These are phyloP conservation scores for Drosophila rhopaloa DNA, from an alignment of 1,140 invertebrate genomes.

Conservation along the genomic window DNA sequence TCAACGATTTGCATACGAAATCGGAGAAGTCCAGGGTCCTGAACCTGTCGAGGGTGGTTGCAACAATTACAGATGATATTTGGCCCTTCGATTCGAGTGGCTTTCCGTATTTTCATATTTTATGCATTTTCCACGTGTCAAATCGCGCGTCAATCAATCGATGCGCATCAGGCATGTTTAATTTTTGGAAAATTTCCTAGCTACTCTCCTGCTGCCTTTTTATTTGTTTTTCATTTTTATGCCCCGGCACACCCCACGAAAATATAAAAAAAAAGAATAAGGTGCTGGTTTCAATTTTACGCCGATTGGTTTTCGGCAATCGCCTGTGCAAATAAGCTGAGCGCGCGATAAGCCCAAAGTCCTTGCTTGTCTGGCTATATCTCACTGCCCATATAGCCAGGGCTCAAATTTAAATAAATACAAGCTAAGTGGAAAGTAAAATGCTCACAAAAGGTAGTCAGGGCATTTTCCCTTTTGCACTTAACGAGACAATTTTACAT, in stretches of 20 bases:
- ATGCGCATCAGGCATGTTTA: constrained; percentile 68
- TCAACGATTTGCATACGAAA: constrained; percentile 78
- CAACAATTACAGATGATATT: constrained; percentile 73
- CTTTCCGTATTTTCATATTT: constrained; percentile 54
- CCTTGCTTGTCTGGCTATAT: constrained; percentile 32
- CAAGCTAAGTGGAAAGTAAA: constrained; percentile 78
- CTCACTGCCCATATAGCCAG: constrained; percentile 25
- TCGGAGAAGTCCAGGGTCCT: constrained; percentile 52
- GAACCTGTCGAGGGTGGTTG: constrained; percentile 61
- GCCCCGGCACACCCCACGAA: constrained; percentile 61
- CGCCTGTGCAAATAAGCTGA: constrained; percentile 83
- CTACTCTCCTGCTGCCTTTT: constrained; percentile 65
- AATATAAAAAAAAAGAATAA: constrained; percentile 12
- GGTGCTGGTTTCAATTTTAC: constrained; percentile 83
- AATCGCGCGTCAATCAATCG: constrained; percentile 83
- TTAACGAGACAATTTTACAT: constrained; percentile 43
- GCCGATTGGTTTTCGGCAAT: constrained; percentile 83
- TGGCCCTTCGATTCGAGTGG: constrained; percentile 26
- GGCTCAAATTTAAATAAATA: constrained; percentile 82
- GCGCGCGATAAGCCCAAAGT: constrained; percentile 74
- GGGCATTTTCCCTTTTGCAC: constrained; percentile 11
- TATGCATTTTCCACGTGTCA: constrained; percentile 81
- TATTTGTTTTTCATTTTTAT: constrained; percentile 81
- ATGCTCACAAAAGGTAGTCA: constrained; percentile 41
- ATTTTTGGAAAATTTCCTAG: constrained; percentile 79